Evolutionary conservation across 2,113 vertebrate species (phyloP), one percentile per base, ranked within the genome.

Genomic region (Rhabdomys dilectus): DNA sequence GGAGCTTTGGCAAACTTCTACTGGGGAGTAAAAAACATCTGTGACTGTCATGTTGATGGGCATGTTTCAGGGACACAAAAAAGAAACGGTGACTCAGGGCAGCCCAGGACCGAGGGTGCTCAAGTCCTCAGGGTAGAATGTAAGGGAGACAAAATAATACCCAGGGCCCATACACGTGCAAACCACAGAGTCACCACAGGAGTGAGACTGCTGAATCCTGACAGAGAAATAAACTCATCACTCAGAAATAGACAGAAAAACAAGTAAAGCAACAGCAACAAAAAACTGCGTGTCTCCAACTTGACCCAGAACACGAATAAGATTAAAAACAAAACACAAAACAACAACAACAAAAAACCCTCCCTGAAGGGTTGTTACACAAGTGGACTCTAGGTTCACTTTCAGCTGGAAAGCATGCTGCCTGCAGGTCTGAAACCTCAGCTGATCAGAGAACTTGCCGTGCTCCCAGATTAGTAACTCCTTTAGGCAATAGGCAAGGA

Each of bases 271-370:
- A 51, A 34, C 31, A 51, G 11, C 45, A 45, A 12, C 31, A 29
- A 51, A 96, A 58, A 68, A 53, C 84, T 80, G 24, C 11, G 19
- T 89, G 2, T 90, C 91, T 95, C 96, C 76, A 93, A 78, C 85
- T 90, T 93, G 36, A 85, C 60, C 3, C n/a, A 84, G 34, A 85
- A 93, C 51, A 58, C 93, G 7, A 95, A 45, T n/a, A 82, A 77
- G 19, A 85, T 51, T 77, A 45, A 42, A 85, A 24, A 51, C 64
- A 81, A 96, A 93, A 91, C 36, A 56, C 16, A 62, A 68, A 68
- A 5, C 5, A 36, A 29, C 45, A 45, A 45, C 45, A 45, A 45
- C 45, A 45, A 45, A 17, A 39, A 68, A 34, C 1, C 22, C 64
- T 34, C 34, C 15, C 64, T 73, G 39, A 81, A 24, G 21, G 36